Conservation (phyloP, 2,797 vertebrate species). For the Urophycis tenuis region DNA sequence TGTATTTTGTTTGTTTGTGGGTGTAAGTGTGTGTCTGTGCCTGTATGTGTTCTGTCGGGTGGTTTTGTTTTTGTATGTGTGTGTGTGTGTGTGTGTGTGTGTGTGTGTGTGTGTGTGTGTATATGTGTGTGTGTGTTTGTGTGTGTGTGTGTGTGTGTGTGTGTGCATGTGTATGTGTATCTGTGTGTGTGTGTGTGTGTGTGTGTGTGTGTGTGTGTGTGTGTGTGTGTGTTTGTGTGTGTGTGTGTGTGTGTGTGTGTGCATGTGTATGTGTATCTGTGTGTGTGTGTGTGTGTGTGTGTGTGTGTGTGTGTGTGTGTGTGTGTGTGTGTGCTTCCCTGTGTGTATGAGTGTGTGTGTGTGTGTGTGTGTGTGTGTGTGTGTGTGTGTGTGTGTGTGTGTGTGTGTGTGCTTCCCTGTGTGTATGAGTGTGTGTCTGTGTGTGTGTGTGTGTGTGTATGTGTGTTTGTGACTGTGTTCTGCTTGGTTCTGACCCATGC, state of each 20-base stretch:
- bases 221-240: constrained; percentile 10
- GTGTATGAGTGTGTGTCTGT: no score
- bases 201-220: constrained; percentile 12
- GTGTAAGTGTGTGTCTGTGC: no score
- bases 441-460: neutral
- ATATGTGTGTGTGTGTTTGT: no score
- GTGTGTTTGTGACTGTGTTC: neutral
- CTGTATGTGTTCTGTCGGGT: no score
- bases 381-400: constrained; percentile 7
- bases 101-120: no score
- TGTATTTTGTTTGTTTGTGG: no score
- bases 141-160: neutral
- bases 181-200: neutral
- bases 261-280: neutral
- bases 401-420: neutral
- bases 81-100: no score
- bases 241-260: neutral
- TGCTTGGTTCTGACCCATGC: constrained; percentile 24
- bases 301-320: constrained; percentile 14
- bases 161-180: constrained; percentile 13
- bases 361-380: constrained; percentile 15
- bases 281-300: constrained; percentile 13
- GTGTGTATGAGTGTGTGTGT: neutral
- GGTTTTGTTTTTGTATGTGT: no score
- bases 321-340: neutral